Base-by-base conservation (phyloP, 35 echinoderm and acorn worm genomes). In the Apostichopus parvimensis region DNA sequence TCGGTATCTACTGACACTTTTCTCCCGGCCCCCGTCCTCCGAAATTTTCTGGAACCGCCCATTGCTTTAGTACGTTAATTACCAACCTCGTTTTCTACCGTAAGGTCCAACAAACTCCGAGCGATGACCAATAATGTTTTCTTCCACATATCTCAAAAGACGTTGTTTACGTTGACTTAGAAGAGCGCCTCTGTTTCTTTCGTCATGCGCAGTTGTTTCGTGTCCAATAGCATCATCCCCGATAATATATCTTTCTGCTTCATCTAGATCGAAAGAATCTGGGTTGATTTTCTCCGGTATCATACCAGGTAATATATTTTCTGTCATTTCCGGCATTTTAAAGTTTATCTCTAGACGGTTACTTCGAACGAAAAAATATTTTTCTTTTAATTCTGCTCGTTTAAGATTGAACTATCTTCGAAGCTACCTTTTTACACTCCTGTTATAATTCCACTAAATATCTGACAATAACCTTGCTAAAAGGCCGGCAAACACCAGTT, bases 41-140 rank as follows among this genome's bases (percentile, higher is more conserved):
- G 34, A 45, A 45, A 45, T 45, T 45, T 45, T 4, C 34, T 45
- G 34, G 3, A 45, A 45, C 34, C 34, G 34, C 34, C 34, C 34
- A 4, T 45, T 45, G 34, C 2, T 45, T 45, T 45, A 45, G 0
- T 4, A 45, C 34, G 34, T 45, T 45, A n/a, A 55, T 82, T 24
- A 82, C 85, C 17, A 59, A 87, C 85, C 85, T 87, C 64, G 55
- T 87, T 52, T 87, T 57, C 64, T 11, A 8, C 85, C 85, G 26
- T 62, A 87, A 14, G 85, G 85, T 24, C 85, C 85, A 14, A 57
- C 24, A 64, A 87, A 87, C 64, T 57, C 57, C 13, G 57, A 62
- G 12, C 64, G 25, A 8, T 71, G 17, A 23, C 85, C 85, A 87
- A 87, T 64, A 57, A 66, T n/a, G 59, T 87, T 87, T 22, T 87